Percentiles rank a stretch among this genome's conserved stretches.
These are phyloP conservation scores for Amiota mariae DNA, from an alignment of 2,888 invertebrate species.

Conservation along the genomic window DNA sequence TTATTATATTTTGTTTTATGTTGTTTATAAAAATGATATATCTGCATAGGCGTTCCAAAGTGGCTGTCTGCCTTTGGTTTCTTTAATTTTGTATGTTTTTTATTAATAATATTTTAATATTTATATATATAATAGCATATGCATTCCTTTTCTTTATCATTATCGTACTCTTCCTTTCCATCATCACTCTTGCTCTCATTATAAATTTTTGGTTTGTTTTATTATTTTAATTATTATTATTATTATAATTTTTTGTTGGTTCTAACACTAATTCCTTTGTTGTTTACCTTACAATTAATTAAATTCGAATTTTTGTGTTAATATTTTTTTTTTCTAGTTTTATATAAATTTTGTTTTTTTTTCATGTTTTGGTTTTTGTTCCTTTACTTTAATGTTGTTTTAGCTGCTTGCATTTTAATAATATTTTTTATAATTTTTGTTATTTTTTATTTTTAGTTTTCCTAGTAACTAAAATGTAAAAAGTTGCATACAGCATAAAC, in stretches of 20 bases:
- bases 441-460: background rate
- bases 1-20: constrained; percentile 33
- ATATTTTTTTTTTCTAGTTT: constrained; percentile 51
- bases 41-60: constrained; percentile 11
- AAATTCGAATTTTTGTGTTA: constrained; percentile 73
- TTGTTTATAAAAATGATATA: constrained; percentile 37
- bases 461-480: constrained; percentile 19
- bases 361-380: constrained; percentile 46
- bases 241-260: constrained; percentile 11
- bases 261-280: constrained; percentile 55
- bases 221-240: background rate
- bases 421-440: constrained; percentile 33
- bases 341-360: too few relatives aligned
- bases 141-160: background rate
- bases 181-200: too few relatives aligned
- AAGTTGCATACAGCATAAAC: constrained; percentile 20
- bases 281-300: constrained; percentile 68
- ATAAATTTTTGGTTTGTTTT: too few relatives aligned
- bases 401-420: background rate
- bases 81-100: background rate
- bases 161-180: too few relatives aligned
- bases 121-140: background rate
- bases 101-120: background rate
- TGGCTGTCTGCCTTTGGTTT: background rate
- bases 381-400: constrained; percentile 39